A percentile compares a stretch with the other conserved stretches of the same genome.
Evolutionary conservation across 2,113 vertebrate genomes (phyloP).

Genomic region (Trogon melanurus): DNA sequence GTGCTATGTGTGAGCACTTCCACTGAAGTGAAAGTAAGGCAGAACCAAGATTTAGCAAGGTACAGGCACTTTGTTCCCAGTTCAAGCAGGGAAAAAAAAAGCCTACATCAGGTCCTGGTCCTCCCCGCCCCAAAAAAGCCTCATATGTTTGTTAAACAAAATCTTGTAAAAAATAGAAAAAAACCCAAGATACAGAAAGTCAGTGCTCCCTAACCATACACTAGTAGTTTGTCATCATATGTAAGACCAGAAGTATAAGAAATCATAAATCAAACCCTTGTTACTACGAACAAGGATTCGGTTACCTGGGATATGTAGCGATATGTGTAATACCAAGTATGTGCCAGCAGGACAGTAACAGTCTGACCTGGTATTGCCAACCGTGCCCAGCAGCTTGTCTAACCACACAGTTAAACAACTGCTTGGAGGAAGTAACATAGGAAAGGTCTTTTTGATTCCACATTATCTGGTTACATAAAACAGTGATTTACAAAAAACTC

Average conservation of each 20-base stretch:
- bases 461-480: conserved; percentile 71
- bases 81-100: conserved; percentile 55
- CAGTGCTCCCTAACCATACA: conserved; percentile 34
- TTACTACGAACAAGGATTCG: conserved; percentile 6
- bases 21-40: conserved; percentile 67
- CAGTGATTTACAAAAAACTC: conserved; percentile 76
- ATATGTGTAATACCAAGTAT: background rate
- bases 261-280: conserved; percentile 12
- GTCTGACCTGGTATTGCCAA: background rate
- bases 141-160: conserved; percentile 46
- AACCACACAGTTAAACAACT: background rate
- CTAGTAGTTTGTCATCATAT: conserved; percentile 48
- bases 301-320: background rate
- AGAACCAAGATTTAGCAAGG: conserved; percentile 63
- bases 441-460: conserved; percentile 68
- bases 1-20: conserved; percentile 57
- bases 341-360: background rate
- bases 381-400: conserved; percentile 10
- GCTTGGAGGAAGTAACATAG: conserved; percentile 26
- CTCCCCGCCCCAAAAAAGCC: conserved; percentile 11
- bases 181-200: conserved; percentile 41
- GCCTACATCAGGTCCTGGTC: conserved; percentile 59
- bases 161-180: conserved; percentile 62
- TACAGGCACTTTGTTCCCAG: conserved; percentile 72
- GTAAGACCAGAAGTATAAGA: conserved; percentile 57